Evolutionary conservation across 2,113 vertebrate genomes (phyloP).

Genomic region (Saccopteryx bilineata): DNA sequence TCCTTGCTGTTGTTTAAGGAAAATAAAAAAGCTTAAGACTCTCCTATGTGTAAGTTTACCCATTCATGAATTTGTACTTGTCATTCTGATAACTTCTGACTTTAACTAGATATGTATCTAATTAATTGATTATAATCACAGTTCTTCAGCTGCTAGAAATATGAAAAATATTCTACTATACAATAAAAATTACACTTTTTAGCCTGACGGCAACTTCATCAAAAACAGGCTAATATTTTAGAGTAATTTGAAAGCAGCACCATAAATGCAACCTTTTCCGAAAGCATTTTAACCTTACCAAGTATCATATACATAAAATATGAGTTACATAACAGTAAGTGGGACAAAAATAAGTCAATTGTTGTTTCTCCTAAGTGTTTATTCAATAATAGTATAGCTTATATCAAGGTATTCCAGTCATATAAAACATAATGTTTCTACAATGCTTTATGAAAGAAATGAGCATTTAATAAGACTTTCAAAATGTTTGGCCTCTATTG

Average conservation of each 20-base stretch:
- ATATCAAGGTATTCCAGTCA: conserved; percentile 23
- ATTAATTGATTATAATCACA: conserved; percentile 9
- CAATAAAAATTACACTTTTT: conserved; percentile 20
- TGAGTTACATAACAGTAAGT: not conserved
- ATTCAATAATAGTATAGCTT: not conserved
- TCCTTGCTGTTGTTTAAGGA: not conserved
- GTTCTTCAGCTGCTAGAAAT: not conserved
- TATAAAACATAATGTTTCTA: conserved; percentile 1
- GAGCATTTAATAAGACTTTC: conserved; percentile 31
- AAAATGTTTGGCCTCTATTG: conserved; percentile 11
- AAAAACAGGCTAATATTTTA: not conserved
- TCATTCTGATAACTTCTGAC: conserved; percentile 21
- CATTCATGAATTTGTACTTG: not conserved
- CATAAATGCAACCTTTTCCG: conserved; percentile 12
- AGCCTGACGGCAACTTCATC: not conserved
- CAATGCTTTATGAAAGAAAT: not conserved
- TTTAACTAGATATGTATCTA: not conserved
- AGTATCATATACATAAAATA: conserved; percentile 49
- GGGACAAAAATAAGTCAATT: not conserved
- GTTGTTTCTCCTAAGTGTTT: not conserved
- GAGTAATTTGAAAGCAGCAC: conserved; percentile 1
- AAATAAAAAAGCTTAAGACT: conserved; percentile 45
- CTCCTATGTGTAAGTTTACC: not conserved
- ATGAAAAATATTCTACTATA: not conserved
- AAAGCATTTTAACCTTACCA: conserved; percentile 53